Evolutionary conservation across 2,888 invertebrate species (phyloP).

Genomic region (Amphimallon solstitiale): DNA sequence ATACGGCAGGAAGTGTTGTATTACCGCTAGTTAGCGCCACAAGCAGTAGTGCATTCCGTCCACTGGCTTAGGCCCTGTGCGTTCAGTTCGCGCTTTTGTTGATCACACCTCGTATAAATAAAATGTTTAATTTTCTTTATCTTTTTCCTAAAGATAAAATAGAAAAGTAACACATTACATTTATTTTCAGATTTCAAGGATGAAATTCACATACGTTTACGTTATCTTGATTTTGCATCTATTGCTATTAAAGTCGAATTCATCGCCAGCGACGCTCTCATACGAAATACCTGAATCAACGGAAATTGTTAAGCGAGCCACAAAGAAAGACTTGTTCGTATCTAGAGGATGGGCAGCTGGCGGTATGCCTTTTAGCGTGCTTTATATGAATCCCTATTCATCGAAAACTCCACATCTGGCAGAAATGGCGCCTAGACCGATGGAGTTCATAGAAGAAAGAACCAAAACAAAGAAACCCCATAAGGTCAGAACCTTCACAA

Average conservation of each 20-base stretch:
- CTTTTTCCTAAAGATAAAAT: no score
- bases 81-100: no score
- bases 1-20: no score
- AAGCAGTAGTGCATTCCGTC: no score
- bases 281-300: not conserved
- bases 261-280: not conserved
- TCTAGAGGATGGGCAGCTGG: constrained; percentile 67
- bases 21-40: no score
- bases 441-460: constrained; percentile 33
- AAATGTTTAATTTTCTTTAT: no score
- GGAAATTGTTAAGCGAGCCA: not conserved
- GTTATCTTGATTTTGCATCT: no score
- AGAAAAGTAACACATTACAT: no score
- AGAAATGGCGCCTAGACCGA: not conserved
- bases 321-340: constrained; percentile 62
- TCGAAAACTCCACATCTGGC: constrained; percentile 39
- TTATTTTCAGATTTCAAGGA: no score
- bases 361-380: constrained; percentile 66
- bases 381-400: constrained; percentile 62
- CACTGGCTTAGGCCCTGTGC: no score
- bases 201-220: no score
- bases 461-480: constrained; percentile 4
- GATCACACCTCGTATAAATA: no score
- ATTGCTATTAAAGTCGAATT: not conserved
- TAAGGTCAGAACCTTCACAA: constrained; percentile 10